These are phyloP conservation scores for Acrocyrtus sp. DNA, from an alignment of 2,888 invertebrate genomes.

Conservation along the genomic window DNA sequence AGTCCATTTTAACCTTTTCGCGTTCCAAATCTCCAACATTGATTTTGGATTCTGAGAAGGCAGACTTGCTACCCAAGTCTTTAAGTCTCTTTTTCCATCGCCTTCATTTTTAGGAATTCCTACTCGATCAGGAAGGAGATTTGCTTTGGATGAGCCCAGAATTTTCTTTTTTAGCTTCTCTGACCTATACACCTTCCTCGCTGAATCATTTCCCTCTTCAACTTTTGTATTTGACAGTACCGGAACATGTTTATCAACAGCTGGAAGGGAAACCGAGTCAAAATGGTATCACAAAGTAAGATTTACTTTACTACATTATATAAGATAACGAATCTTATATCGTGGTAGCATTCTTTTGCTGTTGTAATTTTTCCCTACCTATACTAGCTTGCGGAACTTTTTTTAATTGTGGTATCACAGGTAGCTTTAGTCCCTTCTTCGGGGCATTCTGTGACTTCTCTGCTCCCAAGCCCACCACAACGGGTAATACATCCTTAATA, in stretches of 20 bases:
- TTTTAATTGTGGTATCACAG: too few species aligned
- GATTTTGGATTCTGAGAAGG: conserved; percentile 41
- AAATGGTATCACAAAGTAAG: too few species aligned
- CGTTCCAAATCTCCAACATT: conserved; percentile 17
- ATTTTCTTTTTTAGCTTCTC: conserved; percentile 13
- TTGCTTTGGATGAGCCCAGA: conserved; percentile 31
- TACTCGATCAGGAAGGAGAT: conserved; percentile 20
- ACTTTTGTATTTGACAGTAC: background rate
- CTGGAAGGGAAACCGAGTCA: too few species aligned
- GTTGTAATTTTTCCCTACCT: too few species aligned
- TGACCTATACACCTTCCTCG: background rate
- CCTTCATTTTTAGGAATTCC: background rate
- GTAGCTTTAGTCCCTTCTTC: too few species aligned
- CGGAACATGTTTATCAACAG: background rate
- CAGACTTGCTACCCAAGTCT: conserved; percentile 13
- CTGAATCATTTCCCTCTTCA: background rate
- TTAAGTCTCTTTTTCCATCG: background rate
- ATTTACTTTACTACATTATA: too few species aligned
- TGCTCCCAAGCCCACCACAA: too few species aligned
- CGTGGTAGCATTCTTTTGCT: conserved; percentile 1
- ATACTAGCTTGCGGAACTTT: too few species aligned
- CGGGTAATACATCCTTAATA: too few species aligned
- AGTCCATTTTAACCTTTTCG: conserved; percentile 1
- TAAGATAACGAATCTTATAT: too few species aligned
- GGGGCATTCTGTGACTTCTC: too few species aligned